Evolutionary conservation across 2,113 vertebrate species (phyloP), one percentile per base, ranked within the genome.

Genomic region (Pogonocichla stellata): DNA sequence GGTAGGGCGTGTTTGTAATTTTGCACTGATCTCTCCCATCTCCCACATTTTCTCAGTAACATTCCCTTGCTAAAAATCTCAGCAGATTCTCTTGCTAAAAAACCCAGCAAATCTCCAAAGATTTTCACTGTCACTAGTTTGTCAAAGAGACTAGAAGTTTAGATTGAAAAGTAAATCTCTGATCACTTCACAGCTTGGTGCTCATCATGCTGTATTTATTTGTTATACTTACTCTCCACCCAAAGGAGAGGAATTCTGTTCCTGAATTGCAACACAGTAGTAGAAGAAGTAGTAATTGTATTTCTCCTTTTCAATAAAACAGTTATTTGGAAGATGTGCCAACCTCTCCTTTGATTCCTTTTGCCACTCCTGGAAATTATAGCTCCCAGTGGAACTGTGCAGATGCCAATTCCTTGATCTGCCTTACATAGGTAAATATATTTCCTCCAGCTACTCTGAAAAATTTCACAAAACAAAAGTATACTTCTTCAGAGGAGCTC

Each of bases 371-470:
- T 80, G 57, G 57, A 95, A 95, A 93, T 91, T 62, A 50, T 9
- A 93, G 36, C 22, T 88, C 61, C 50, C 36, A 42, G 36, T 50
- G 51, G 85, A 74, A 56, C 88, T 67, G 67, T 83, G 86, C 40
- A 88, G 75, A 54, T 67, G 80, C 56, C 86, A 75, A 57, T 86
- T 93, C 73, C 64, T 71, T 93, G 51, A 80, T 90, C 92, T 88
- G 82, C 71, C 80, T 88, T 81, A 65, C 65, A 69, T 48, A 92
- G 48, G 72, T 64, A 93, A 93, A 95, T 43, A 38, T 33, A 71
- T 90, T 94, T 96, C 80, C 72, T 81, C 73, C 60, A 96, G 72
- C 69, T 93, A 92, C 82, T 83, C 82, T 78, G 81, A 80, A 91
- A 96, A 73, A 51, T 18, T 80, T 88, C 80, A 84, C 0, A 2